phyloP scores from a whole-genome alignment of 2,888 invertebrate species.

The Halictus quadricinctus region DNA sequence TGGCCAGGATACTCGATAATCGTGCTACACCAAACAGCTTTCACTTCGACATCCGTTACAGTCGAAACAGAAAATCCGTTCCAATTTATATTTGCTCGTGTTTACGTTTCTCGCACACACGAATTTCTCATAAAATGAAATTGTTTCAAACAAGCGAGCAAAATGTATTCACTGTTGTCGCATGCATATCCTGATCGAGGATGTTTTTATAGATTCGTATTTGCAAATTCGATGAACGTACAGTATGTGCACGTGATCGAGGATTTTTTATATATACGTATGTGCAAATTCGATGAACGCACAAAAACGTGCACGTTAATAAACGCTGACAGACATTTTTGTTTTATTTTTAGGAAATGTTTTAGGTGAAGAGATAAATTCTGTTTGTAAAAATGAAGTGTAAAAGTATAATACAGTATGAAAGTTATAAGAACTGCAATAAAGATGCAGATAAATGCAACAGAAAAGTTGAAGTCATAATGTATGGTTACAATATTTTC shows the following conservation, averaged over 20 bases:
- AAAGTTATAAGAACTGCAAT: not conserved
- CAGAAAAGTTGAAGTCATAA: not conserved
- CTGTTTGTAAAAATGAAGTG: not conserved
- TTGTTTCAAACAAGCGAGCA: not conserved
- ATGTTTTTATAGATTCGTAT: not conserved
- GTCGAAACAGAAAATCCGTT: slow-evolving; percentile 10
- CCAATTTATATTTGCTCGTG: not conserved
- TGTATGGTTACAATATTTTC: not conserved
- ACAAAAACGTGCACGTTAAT: not conserved
- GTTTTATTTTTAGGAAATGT: not conserved
- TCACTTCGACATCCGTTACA: slow-evolving; percentile 12
- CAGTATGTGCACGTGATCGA: not conserved
- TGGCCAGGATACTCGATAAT: not conserved
- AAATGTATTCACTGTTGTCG: not conserved
- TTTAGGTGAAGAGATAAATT: not conserved
- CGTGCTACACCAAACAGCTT: not conserved
- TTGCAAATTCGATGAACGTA: not conserved
- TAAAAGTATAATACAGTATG: not conserved
- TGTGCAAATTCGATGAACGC: not conserved
- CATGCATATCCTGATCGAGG: not conserved
- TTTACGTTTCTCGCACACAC: not conserved
- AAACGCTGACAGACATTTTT: not conserved
- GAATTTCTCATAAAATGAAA: not conserved
- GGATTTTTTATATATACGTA: not conserved
- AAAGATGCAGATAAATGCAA: not conserved